A percentile compares a stretch with the other conserved stretches of the same genome.
Evolutionary conservation across 1,140 invertebrate species (phyloP).

Genomic region (Neodiprion fabricii): DNA sequence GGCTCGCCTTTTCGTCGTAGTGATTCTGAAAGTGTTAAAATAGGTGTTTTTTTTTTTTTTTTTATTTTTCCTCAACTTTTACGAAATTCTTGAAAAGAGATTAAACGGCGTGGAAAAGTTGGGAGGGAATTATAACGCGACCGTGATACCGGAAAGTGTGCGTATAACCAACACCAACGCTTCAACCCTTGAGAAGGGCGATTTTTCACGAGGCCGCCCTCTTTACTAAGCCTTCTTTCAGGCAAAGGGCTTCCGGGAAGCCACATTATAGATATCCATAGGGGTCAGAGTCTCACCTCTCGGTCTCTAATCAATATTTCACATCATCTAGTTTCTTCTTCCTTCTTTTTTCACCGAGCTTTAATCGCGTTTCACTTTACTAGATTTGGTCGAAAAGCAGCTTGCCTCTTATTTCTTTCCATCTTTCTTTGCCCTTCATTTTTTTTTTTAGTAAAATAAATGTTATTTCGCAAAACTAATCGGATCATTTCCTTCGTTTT

Average conservation of each 20-base stretch:
- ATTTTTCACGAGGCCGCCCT: background rate
- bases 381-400: slow-evolving; percentile 11
- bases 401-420: slow-evolving; percentile 20
- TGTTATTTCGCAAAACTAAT: slow-evolving; percentile 18
- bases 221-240: background rate
- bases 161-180: no score
- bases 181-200: no score
- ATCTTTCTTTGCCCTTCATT: slow-evolving; percentile 14
- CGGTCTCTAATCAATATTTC: background rate
- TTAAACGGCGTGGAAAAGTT: no score
- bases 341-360: background rate
- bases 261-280: background rate
- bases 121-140: no score
- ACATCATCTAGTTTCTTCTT: background rate
- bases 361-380: slow-evolving; percentile 5
- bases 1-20: no score
- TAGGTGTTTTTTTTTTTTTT: no score
- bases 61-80: no score
- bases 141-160: no score
- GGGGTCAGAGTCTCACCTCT: background rate
- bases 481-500: no score
- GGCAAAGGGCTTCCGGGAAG: background rate
- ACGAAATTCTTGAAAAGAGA: no score
- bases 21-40: no score
- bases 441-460: slow-evolving; percentile 15